Base-by-base conservation (phyloP, 2,113 vertebrate genomes). In the Ceyx melanurus region DNA sequence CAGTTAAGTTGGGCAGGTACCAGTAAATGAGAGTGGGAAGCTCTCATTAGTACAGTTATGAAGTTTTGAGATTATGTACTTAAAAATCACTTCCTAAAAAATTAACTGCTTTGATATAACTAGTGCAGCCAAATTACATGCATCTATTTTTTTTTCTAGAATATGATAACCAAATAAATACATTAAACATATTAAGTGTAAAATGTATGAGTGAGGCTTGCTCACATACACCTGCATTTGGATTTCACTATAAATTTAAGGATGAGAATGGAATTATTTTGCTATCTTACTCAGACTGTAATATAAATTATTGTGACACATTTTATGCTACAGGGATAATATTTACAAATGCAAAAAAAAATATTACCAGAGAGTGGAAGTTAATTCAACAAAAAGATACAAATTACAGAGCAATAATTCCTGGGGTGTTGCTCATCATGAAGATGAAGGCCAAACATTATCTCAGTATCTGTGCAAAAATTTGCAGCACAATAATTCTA, bases 321-420 rank as follows among this genome's bases (percentile, higher is more conserved):
- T 95, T 95, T 96, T 82, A 76, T 84, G 51, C n/a, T 62, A 18
- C 70, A 68, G 50, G 54, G n/a, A 72, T 65, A 46, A 60, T 77
- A 94, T 93, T 90, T 95, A 80, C 81, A 91, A 74, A 89, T 81
- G 50, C 11, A 96, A 94, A 96, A 88, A 96, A 89, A 31, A 13
- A 35, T 42, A 40, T 89, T 95, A 67, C 57, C 66, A 61, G 45
- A 90, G 89, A 61, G 76, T 82, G 31, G 64, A 96, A 93, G 45
- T 89, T 90, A 96, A 95, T 96, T 97, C 78, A 95, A 43, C 66
- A 92, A 88, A 61, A 92, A 43, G 54, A 89, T 62, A 66, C 60
- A 92, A 93, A 79, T 93, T 94, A 95, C 74, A 79, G 66, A 84
- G 14, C 28, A 78, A 67, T 94, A 95, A 91, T 65, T 96, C 70